Base-by-base conservation (phyloP, 2,113 vertebrate genomes). In the Chloroceryle aenea region DNA sequence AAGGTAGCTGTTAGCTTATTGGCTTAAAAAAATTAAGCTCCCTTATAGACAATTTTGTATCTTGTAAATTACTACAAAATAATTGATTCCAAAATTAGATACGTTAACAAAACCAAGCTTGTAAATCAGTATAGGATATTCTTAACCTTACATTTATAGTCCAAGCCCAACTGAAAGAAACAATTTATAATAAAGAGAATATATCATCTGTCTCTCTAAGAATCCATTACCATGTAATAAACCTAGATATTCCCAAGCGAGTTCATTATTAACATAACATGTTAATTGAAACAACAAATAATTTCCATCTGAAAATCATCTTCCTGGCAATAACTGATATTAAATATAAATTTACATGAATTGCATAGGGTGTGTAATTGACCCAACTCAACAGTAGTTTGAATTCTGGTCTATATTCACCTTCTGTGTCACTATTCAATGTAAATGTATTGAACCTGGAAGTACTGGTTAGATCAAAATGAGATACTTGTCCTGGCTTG, bases 261-360 rank as follows among this genome's bases (percentile, higher is more conserved):
- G 90, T 80, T 94, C 63, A 47, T 63, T 72, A 95, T 87, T 95
- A 93, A 81, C 69, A 56, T 90, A 89, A 73, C 66, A 58, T 38
- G 27, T 58, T 89, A 93, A 93, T 92, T 83, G 71, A 82, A 94
- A 82, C 58, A 85, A 66, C 32, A 92, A 95, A 92, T 85, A 74
- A 86, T 93, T 95, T 92, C 82, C 47, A 25, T 92, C 76, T 83
- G 68, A 77, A 94, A 92, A 77, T 85, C 27, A 66, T 90, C 64
- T 93, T 90, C 56, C 48, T 48, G 40, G 77, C 26, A 75, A 75
- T 87, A 94, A 89, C n/a, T 77, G 58, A 68, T 58, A 56, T 82
- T 75, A 81, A 91, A 76, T 82, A 52, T 32, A 61, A 85, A 61
- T 68, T 72, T 71, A 27, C 42, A 43, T 59, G 15, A 95, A 90